These are phyloP conservation scores for Eupeodes corollae DNA, from an alignment of 1,140 invertebrate species.

Conservation along the genomic window DNA sequence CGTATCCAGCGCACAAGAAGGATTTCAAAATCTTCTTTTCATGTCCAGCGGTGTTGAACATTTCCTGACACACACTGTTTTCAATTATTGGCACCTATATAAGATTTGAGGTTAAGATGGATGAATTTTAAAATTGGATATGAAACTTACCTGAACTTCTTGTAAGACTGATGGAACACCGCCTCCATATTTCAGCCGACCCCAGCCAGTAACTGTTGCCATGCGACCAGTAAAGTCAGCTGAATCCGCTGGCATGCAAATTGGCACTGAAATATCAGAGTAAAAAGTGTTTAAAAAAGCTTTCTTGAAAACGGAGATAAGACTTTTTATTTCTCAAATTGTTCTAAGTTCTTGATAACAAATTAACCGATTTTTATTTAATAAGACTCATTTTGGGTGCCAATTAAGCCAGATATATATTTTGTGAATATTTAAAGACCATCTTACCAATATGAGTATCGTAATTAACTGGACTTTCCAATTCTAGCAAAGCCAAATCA, in stretches of 20 bases:
- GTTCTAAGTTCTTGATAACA: no score
- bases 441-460: conserved; percentile 67
- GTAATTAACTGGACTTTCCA: conserved; percentile 72
- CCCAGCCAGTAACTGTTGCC: conserved; percentile 75
- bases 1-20: conserved; percentile 90
- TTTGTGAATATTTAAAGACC: not conserved
- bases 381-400: no score
- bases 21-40: conserved; percentile 75
- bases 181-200: conserved; percentile 60
- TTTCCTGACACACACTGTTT: conserved; percentile 82
- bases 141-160: conserved; percentile 58
- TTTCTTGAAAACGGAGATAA: no score
- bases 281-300: not conserved
- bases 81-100: conserved; percentile 74
- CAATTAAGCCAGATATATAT: no score
- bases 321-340: no score
- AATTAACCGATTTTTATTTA: no score
- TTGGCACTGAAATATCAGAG: conserved; percentile 55
- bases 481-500: conserved; percentile 72
- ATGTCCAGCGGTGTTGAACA: conserved; percentile 84
- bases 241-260: conserved; percentile 77
- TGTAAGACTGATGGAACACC: conserved; percentile 79
- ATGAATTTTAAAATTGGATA: not conserved
- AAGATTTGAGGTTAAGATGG: not conserved
- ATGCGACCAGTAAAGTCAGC: conserved; percentile 71